Conservation (phyloP, 2,797 vertebrate genomes). For the Lacerta agilis region DNA sequence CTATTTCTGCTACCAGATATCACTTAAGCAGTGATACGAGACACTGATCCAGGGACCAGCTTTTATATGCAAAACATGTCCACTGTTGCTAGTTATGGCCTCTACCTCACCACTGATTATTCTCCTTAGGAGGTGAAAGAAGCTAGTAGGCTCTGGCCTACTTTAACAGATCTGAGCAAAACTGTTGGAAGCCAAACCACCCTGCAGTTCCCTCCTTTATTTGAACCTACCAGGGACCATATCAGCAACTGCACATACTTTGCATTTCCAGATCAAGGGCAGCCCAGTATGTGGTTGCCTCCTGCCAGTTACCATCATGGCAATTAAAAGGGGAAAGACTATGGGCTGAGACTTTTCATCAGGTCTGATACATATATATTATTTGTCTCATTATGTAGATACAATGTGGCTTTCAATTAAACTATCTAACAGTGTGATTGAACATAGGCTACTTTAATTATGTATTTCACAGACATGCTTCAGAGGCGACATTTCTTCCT, state of each 20-base stretch:
- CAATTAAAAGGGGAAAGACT: slow-evolving; percentile 59
- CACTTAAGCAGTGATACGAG: not conserved
- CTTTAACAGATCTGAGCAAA: slow-evolving; percentile 37
- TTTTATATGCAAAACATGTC: not conserved
- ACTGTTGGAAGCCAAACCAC: slow-evolving; percentile 37
- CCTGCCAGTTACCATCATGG: slow-evolving; percentile 38
- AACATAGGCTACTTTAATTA: slow-evolving; percentile 68
- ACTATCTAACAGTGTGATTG: slow-evolving; percentile 41
- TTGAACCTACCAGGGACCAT: slow-evolving; percentile 22
- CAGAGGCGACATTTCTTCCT: slow-evolving; percentile 59
- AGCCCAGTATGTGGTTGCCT: slow-evolving; percentile 50
- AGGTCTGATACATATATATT: slow-evolving; percentile 43
- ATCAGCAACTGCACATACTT: slow-evolving; percentile 20
- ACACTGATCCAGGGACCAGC: not conserved
- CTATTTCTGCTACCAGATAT: not conserved
- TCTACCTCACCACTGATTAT: slow-evolving; percentile 14
- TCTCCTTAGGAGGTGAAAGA: slow-evolving; percentile 20
- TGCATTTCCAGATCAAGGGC: slow-evolving; percentile 61
- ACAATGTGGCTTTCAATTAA: slow-evolving; percentile 69
- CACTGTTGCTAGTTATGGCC: not conserved
- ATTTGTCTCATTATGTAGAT: slow-evolving; percentile 63
- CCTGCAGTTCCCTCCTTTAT: slow-evolving; percentile 47
- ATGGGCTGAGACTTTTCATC: slow-evolving; percentile 1
- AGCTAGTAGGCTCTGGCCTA: not conserved
- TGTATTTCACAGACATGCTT: slow-evolving; percentile 63